Evolutionary conservation across 35 echinoderm and acorn worm genomes (phyloP).

Genomic region (Apostichopus japonicus): DNA sequence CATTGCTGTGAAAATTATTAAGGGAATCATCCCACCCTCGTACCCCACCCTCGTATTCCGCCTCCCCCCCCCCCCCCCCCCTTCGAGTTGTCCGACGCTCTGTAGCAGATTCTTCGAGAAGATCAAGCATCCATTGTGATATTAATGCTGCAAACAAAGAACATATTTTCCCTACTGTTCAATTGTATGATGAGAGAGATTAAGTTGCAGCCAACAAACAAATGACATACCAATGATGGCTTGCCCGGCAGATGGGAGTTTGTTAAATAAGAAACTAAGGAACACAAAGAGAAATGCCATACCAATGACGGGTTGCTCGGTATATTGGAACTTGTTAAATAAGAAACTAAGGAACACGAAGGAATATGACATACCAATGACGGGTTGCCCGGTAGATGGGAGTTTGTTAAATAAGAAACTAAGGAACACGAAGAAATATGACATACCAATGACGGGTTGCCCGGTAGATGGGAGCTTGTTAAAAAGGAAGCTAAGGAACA

Average conservation of each 20-base stretch:
- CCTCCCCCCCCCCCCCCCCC: too few relatives aligned
- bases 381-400: neutral
- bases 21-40: too few relatives aligned
- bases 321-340: neutral
- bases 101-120: too few relatives aligned
- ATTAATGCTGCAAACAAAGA: too few relatives aligned
- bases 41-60: too few relatives aligned
- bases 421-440: neutral
- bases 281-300: neutral
- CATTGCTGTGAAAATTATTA: too few relatives aligned
- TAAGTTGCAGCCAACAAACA: too few relatives aligned
- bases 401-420: neutral
- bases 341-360: constrained; percentile 5
- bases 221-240: neutral
- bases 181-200: too few relatives aligned
- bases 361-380: neutral
- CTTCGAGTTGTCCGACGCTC: too few relatives aligned
- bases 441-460: neutral
- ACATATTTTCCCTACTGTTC: too few relatives aligned
- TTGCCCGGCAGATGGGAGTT: neutral
- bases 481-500: neutral
- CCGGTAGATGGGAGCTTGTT: neutral
- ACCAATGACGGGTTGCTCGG: neutral
- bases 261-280: neutral
- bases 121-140: too few relatives aligned